phyloP scores from a whole-genome alignment of 2,888 invertebrate species.

The Agriopis aurantiaria region DNA sequence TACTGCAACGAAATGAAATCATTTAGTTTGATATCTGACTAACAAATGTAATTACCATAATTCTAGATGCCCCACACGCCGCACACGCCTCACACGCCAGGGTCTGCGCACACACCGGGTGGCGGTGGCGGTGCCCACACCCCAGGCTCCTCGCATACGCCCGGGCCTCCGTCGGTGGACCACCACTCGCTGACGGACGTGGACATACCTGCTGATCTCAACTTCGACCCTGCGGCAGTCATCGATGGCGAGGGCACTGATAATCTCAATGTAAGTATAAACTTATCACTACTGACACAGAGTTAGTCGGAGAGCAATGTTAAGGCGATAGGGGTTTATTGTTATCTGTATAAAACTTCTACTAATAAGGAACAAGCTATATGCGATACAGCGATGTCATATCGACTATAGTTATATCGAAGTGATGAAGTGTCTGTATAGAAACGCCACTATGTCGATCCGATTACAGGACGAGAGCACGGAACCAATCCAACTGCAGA shows the following conservation, averaged over 20 bases:
- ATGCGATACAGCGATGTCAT: no score
- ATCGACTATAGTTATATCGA: no score
- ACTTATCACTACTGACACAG: neutral
- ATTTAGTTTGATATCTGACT: neutral
- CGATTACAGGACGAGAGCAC: no score
- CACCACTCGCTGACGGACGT: constrained; percentile 89
- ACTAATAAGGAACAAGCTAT: no score
- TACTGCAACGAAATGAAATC: neutral
- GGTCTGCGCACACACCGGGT: constrained; percentile 92
- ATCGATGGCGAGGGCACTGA: constrained; percentile 97
- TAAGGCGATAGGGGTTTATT: neutral
- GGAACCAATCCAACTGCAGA: no score
- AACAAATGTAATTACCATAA: neutral
- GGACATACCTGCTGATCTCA: constrained; percentile 95
- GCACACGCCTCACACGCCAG: constrained; percentile 93
- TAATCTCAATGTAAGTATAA: constrained; percentile 94
- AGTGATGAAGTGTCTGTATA: no score
- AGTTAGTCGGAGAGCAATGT: neutral
- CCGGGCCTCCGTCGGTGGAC: constrained; percentile 93
- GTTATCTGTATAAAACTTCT: neutral
- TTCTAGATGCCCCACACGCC: constrained; percentile 89
- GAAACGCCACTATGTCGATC: no score
- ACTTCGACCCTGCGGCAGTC: constrained; percentile 97
- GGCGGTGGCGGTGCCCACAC: constrained; percentile 89
- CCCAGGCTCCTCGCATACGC: constrained; percentile 90